Percentiles rank a stretch among this genome's conserved stretches.
Evolutionary conservation across 2,888 invertebrate genomes (phyloP).

Genomic region (Cataglyphis rosenhaueri): DNA sequence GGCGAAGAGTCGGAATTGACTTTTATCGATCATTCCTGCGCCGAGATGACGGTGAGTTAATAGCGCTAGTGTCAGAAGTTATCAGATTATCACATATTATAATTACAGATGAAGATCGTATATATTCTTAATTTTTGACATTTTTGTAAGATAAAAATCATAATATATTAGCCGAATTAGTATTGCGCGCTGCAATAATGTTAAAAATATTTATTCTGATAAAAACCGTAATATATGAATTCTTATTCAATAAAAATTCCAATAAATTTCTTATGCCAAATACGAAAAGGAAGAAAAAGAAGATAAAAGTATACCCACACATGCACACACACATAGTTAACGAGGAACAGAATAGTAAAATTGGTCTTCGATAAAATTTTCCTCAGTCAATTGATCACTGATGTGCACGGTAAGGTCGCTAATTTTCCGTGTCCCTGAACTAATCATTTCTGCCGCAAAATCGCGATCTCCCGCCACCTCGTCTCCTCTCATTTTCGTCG

Average conservation of each 20-base stretch:
- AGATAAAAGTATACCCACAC: not conserved
- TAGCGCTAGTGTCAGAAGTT: not conserved
- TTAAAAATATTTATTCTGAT: not conserved
- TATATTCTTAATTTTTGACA: not conserved
- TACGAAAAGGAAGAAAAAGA: not conserved
- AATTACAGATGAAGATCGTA: not conserved
- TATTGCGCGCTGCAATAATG: not conserved
- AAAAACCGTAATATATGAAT: not conserved
- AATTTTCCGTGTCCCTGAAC: slow-evolving; percentile 36
- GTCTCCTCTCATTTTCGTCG: slow-evolving; percentile 35
- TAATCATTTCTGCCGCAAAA: slow-evolving; percentile 45
- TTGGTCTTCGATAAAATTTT: not conserved
- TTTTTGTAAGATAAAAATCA: not conserved
- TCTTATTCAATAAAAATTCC: not conserved
- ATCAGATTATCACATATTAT: not conserved
- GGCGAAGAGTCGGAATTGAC: slow-evolving; percentile 96
- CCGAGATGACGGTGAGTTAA: slow-evolving; percentile 95
- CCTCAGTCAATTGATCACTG: slow-evolving; percentile 12
- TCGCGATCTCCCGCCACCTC: slow-evolving; percentile 15
- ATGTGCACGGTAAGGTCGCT: slow-evolving; percentile 17
- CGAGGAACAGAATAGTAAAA: not conserved
- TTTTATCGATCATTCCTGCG: slow-evolving; percentile 95
- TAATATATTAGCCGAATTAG: not conserved
- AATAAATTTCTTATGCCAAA: not conserved
- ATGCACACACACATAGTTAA: not conserved